Evolutionary conservation across 1,140 invertebrate genomes (phyloP), one percentile per base, ranked within the genome.

Genomic region (Frieseomelitta varia): DNA sequence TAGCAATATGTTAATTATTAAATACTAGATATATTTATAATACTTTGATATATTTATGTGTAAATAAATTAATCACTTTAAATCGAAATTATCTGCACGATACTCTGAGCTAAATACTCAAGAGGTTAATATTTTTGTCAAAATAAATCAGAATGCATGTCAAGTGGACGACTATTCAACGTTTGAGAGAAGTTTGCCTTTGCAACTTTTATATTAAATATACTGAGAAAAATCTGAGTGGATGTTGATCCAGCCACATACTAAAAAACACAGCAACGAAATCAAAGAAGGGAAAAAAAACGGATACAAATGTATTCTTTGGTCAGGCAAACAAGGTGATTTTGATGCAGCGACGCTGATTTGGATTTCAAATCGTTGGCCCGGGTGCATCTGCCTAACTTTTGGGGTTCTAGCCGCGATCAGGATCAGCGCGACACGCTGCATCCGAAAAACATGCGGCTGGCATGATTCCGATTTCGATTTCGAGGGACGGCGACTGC

Each of bases 361-460:
- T 91, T 91, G 90, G 85, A 73, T 89, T 90, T 91, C 86, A 89
- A 91, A 91, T 91, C 78, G 56, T 27, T 72, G 65, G 81, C 65
- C 87, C 84, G 90, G 90, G 90, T 90, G 90, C 90, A 90, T 90
- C 90, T 89, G 84, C 88, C 90, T 90, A 89, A 90, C 72, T 87
- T 88, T 89, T 72, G 81, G 68, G 34, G 61, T 73, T 84, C 85
- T 86, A 89, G 81, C 34, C 17, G 24, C 77, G 80, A 75, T 77
- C 61, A 67, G 72, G 74, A 79, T 56, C 47, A n/a, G 47, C 63
- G 65, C 56, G 55, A 4, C 17, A n/a, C 24, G 55, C 47, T 88
- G 87, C 87, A 88, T 79, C 84, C 56, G 65, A 74, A 63, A 81
- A 63, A 81, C 14, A 69, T 58, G 63, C 63, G 77, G 15, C n/a